Conservation (phyloP, 2,797 vertebrate genomes). For the Syndactyla subalaris region DNA sequence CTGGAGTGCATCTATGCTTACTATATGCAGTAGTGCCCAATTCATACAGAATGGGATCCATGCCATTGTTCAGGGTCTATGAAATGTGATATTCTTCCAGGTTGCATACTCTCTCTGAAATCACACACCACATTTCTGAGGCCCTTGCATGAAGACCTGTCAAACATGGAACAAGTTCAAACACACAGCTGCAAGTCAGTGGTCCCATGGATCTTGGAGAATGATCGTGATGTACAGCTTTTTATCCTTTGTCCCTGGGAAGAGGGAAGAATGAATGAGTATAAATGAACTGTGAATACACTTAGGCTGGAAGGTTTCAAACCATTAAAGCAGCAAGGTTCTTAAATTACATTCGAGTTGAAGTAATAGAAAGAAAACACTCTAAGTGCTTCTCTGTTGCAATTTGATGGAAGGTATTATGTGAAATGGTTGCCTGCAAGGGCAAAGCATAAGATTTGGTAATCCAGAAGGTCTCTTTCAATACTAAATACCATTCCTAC, state of each 20-base stretch:
- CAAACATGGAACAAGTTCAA: not conserved
- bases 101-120: accelerated
- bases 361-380: not conserved
- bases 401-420: not conserved
- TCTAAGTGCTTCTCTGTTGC: not conserved
- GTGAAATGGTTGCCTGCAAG: not conserved
- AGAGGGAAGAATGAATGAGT: not conserved
- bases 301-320: not conserved
- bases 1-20: not conserved
- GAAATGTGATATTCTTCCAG: not conserved
- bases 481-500: not conserved
- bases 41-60: not conserved
- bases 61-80: not conserved
- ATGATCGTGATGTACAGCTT: not conserved
- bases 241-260: not conserved
- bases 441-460: not conserved
- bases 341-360: not conserved
- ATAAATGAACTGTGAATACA: not conserved
- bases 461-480: not conserved
- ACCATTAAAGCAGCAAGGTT: not conserved
- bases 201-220: not conserved
- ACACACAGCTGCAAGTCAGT: not conserved
- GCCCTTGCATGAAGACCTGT: not conserved
- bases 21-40: not conserved
- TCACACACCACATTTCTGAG: not conserved